phyloP scores from a whole-genome alignment of 2,888 invertebrate species.

The Thera britannica region DNA sequence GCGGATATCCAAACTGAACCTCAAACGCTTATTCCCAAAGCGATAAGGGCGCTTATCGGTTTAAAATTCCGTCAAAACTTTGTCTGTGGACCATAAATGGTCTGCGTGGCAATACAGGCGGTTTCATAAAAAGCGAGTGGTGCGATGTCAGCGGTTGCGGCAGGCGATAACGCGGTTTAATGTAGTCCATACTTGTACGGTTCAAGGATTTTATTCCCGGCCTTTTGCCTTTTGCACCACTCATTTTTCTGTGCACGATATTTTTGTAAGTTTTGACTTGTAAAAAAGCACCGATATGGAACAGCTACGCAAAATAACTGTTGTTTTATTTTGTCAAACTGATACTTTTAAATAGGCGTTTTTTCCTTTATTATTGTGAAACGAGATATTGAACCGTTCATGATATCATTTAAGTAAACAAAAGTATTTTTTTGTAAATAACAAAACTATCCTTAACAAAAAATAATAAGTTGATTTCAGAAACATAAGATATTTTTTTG shows the following conservation, averaged over 20 bases:
- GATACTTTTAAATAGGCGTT: no score
- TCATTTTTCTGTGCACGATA: conserved; percentile 18
- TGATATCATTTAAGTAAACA: no score
- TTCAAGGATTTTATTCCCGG: conserved; percentile 35
- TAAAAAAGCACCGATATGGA: not conserved
- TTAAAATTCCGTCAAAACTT: conserved; percentile 37
- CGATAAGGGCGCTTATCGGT: conserved; percentile 30
- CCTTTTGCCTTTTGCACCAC: conserved; percentile 22
- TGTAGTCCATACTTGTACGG: conserved; percentile 34
- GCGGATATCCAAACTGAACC: conserved; percentile 11
- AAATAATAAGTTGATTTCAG: no score
- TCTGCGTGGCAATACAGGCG: conserved; percentile 31
- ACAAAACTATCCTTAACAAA: no score
- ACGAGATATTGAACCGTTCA: no score
- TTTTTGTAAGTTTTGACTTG: conserved; percentile 17
- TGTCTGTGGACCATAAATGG: conserved; percentile 33
- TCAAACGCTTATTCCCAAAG: conserved; percentile 22
- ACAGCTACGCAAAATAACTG: not conserved
- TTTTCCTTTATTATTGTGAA: no score
- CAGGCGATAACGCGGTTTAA: conserved; percentile 41
- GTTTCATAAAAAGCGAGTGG: conserved; percentile 40
- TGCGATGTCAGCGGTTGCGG: conserved; percentile 36
- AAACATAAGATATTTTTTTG: conserved; percentile 23
- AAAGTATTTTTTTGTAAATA: no score
- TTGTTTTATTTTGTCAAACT: no score